phyloP scores from a whole-genome alignment of 2,888 invertebrate genomes.

The Plagodis pulveraria region DNA sequence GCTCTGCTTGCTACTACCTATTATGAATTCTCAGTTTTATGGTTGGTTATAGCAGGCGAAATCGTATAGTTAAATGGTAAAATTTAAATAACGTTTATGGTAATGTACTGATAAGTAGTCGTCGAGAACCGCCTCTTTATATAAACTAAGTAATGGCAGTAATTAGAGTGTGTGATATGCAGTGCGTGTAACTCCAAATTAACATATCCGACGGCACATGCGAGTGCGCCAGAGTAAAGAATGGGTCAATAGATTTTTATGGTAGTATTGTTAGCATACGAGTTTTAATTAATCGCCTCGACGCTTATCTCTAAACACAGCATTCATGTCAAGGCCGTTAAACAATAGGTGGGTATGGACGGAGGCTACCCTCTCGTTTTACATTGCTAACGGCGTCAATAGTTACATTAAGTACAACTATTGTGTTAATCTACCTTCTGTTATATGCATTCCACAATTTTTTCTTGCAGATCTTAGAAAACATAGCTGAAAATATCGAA shows the following conservation, averaged over 20 bases:
- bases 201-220: conserved; percentile 30
- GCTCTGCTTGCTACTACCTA: conserved; percentile 37
- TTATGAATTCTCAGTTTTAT: conserved; percentile 38
- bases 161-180: conserved; percentile 32
- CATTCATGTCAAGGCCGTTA: conserved; percentile 74
- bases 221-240: conserved; percentile 39
- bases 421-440: conserved; percentile 18
- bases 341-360: conserved; percentile 64
- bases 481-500: conserved; percentile 91
- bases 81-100: conserved; percentile 39
- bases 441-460: conserved; percentile 9
- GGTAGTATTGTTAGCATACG: conserved; percentile 65
- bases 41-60: conserved; percentile 24
- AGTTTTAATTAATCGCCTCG: conserved; percentile 67
- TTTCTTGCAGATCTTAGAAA: conserved; percentile 87
- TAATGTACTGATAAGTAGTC: conserved; percentile 37
- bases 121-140: conserved; percentile 29
- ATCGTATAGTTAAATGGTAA: conserved; percentile 28
- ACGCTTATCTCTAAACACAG: conserved; percentile 66
- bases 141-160: conserved; percentile 35
- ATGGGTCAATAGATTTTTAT: conserved; percentile 53
- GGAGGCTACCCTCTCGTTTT: conserved; percentile 55
- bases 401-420: conserved; percentile 34
- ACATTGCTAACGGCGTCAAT: conserved; percentile 41
- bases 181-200: conserved; percentile 28